A percentile compares a stretch with the other conserved stretches of the same genome.
Evolutionary conservation across 2,113 vertebrate genomes (phyloP).

Genomic region (Coryphaenoides rupestris): DNA sequence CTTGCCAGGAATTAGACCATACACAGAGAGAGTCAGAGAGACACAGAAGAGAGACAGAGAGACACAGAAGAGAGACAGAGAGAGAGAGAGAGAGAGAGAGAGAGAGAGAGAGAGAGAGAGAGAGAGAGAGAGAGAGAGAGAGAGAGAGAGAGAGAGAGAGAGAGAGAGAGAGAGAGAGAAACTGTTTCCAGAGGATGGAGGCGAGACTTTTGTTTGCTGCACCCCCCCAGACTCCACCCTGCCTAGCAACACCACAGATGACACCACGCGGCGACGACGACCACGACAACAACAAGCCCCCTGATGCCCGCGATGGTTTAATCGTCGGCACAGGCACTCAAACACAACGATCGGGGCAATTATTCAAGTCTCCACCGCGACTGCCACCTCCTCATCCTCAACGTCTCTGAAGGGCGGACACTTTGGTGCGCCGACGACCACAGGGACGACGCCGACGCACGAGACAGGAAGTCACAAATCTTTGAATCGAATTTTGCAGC

Average conservation of each 20-base stretch:
- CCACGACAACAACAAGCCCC: no score
- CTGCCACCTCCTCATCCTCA: background rate
- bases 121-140: background rate
- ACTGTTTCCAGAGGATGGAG: no score
- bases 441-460: background rate
- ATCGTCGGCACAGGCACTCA: conserved; percentile 15
- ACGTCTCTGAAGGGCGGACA: no score
- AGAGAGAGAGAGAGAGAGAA: background rate
- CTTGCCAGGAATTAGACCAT: conserved; percentile 13
- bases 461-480: background rate
- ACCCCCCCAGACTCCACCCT: conserved; percentile 42
- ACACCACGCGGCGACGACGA: no score
- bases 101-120: background rate
- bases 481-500: no score
- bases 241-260: conserved; percentile 39
- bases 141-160: background rate
- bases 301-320: conserved; percentile 24
- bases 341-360: conserved; percentile 24
- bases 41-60: no score
- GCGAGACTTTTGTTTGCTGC: conserved; percentile 1
- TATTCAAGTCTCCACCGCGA: conserved; percentile 2
- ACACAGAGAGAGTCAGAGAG: background rate
- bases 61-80: conserved; percentile 10
- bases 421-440: background rate
- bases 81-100: background rate